Percentiles rank a stretch among this genome's conserved stretches.
Evolutionary conservation across 1,140 invertebrate genomes (phyloP).

Genomic region (Leptinotarsa undecemlineata): DNA sequence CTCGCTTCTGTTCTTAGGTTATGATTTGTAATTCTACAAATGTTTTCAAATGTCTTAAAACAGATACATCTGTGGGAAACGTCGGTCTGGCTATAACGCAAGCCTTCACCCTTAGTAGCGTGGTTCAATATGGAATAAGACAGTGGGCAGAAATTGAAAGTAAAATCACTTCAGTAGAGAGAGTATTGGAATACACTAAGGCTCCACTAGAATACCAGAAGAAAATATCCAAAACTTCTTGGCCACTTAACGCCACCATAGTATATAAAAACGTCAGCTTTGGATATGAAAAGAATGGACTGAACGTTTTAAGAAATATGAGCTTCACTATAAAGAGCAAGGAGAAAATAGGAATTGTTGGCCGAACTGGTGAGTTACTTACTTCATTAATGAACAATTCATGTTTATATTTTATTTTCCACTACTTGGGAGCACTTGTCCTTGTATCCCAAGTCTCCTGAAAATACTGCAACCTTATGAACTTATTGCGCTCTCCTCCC

Average conservation of each 20-base stretch:
- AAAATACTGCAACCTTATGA: too few relatives aligned
- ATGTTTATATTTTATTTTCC: too few relatives aligned
- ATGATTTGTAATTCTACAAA: too few relatives aligned
- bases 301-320: constrained; percentile 59
- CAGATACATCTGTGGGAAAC: constrained; percentile 58
- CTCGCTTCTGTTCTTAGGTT: not conserved
- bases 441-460: too few relatives aligned
- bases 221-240: constrained; percentile 7
- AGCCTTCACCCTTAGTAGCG: constrained; percentile 17
- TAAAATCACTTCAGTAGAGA: constrained; percentile 78
- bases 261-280: constrained; percentile 65
- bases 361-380: constrained; percentile 74
- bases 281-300: constrained; percentile 65
- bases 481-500: too few relatives aligned
- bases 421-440: too few relatives aligned
- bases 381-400: not conserved
- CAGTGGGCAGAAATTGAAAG: constrained; percentile 71
- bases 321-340: constrained; percentile 64
- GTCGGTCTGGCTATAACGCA: constrained; percentile 66
- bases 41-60: not conserved
- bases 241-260: constrained; percentile 30
- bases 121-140: constrained; percentile 65
- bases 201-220: constrained; percentile 58
- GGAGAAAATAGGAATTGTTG: constrained; percentile 78
- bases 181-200: constrained; percentile 69